A percentile compares a stretch with the other conserved stretches of the same genome.
These are phyloP conservation scores for Dendrocincla tyrannina DNA, from an alignment of 2,797 vertebrate species.

Conservation along the genomic window DNA sequence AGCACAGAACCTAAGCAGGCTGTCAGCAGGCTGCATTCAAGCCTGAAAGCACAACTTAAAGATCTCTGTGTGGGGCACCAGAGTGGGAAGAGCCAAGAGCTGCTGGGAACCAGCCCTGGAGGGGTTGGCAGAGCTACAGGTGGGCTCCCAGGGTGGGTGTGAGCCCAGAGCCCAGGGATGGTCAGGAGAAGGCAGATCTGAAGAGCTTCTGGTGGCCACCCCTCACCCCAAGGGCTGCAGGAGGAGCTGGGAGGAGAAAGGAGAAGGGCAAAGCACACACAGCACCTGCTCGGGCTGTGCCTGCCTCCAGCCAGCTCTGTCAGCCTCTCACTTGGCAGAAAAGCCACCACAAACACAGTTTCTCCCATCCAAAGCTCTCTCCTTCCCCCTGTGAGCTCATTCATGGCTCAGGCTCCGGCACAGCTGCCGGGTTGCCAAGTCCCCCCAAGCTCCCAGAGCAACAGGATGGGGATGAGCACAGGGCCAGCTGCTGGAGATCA, in stretches of 20 bases:
- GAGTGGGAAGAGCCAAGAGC: not conserved
- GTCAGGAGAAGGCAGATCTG: accelerated
- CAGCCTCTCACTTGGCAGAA: slow-evolving; percentile 1
- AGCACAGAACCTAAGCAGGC: not conserved
- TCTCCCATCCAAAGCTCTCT: slow-evolving; percentile 48
- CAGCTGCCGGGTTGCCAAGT: slow-evolving; percentile 41
- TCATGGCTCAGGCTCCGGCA: slow-evolving; percentile 33
- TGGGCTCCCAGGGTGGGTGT: not conserved
- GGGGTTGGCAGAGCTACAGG: accelerated
- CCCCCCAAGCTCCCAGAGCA: slow-evolving; percentile 39
- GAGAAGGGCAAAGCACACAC: not conserved
- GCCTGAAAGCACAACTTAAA: not conserved
- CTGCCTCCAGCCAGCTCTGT: not conserved
- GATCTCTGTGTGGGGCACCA: not conserved
- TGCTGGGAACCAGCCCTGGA: not conserved
- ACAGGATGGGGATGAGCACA: slow-evolving; percentile 21
- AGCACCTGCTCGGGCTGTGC: slow-evolving; percentile 44
- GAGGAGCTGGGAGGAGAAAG: not conserved
- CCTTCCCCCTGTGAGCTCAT: slow-evolving; percentile 57
- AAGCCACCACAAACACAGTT: not conserved
- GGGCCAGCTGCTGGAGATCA: slow-evolving; percentile 69
- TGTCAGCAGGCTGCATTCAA: not conserved
- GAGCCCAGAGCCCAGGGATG: not conserved
- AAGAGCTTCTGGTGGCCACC: not conserved
- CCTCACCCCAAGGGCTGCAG: not conserved